phyloP scores from a whole-genome alignment of 2,888 invertebrate genomes.

The Plagodis pulveraria region DNA sequence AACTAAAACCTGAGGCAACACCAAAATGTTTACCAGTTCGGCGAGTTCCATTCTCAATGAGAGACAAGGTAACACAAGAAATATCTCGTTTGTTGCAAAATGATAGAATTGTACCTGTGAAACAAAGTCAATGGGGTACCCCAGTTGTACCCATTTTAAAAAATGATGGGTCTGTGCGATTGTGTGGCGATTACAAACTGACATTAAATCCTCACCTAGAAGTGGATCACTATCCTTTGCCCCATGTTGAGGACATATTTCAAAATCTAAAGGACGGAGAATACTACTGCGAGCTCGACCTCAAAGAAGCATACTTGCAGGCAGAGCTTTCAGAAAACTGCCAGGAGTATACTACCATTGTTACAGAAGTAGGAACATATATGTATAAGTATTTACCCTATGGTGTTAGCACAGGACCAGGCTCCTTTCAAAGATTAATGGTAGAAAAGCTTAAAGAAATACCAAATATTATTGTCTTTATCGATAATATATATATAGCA shows the following conservation, averaged over 20 bases:
- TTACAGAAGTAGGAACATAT: no score
- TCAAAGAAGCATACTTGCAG: no score
- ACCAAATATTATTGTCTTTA: no score
- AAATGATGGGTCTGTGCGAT: slow-evolving; percentile 34
- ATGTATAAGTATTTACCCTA: no score
- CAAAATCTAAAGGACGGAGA: no score
- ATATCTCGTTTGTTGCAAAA: slow-evolving; percentile 7
- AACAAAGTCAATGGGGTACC: slow-evolving; percentile 36
- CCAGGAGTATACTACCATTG: no score
- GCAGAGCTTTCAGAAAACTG: no score
- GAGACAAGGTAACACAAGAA: slow-evolving; percentile 29
- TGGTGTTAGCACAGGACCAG: no score
- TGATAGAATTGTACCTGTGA: slow-evolving; percentile 3
- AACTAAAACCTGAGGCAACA: slow-evolving; percentile 4
- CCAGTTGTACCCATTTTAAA: slow-evolving; percentile 39
- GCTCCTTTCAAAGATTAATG: no score
- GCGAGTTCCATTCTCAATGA: slow-evolving; percentile 32
- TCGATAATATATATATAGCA: no score
- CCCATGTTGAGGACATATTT: slow-evolving; percentile 9
- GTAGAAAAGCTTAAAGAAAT: no score
- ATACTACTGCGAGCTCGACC: no score
- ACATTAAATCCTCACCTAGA: slow-evolving; percentile 31
- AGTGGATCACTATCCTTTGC: slow-evolving; percentile 21
- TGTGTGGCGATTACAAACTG: slow-evolving; percentile 39
- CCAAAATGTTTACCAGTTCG: slow-evolving; percentile 21